A percentile compares a stretch with the other conserved stretches of the same genome.
Evolutionary conservation across 2,797 vertebrate species (phyloP).

Genomic region (Rhabdomys pumilio): DNA sequence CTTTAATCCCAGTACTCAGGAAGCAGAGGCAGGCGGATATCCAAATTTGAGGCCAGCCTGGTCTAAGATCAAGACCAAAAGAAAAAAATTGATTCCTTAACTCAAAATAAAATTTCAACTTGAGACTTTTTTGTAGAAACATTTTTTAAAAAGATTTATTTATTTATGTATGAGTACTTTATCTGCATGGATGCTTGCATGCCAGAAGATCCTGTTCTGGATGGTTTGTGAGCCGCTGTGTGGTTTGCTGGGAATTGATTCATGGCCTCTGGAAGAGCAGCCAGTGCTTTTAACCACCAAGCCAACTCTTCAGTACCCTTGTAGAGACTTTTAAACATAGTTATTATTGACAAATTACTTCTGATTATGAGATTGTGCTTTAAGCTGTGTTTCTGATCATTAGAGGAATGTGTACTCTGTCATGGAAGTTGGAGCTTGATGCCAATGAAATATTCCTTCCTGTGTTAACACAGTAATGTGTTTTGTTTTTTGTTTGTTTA

Average conservation of each 20-base stretch:
- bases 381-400: background rate
- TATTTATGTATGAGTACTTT: background rate
- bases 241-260: background rate
- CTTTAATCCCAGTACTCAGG: background rate
- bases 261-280: background rate
- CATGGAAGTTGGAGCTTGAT: background rate
- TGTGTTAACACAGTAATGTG: background rate
- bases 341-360: constrained; percentile 55
- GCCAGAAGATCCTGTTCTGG: background rate
- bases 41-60: background rate
- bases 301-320: background rate
- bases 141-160: background rate
- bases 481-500: background rate
- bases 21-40: background rate
- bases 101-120: constrained; percentile 68
- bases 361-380: constrained; percentile 26
- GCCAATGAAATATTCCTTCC: background rate
- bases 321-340: background rate
- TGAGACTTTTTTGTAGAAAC: background rate
- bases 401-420: background rate
- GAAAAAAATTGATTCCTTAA: background rate
- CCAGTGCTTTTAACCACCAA: background rate
- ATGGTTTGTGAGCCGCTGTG: background rate
- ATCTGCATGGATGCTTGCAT: background rate
- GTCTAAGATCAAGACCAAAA: background rate